These are phyloP conservation scores for Phaonia tiefii DNA, from an alignment of 2,888 invertebrate species.

Conservation along the genomic window DNA sequence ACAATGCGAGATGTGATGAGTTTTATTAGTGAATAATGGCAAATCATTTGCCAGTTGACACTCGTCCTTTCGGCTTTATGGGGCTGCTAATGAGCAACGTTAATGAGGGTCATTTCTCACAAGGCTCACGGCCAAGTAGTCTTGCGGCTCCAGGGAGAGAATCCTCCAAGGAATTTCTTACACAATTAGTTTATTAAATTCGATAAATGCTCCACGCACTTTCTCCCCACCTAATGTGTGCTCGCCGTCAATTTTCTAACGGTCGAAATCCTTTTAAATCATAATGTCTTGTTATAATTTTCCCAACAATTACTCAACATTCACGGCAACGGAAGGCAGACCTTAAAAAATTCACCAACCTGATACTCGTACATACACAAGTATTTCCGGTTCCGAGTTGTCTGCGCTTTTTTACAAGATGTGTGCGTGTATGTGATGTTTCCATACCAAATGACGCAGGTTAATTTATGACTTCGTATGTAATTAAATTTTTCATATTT, in stretches of 20 bases:
- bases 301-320: conserved; percentile 11
- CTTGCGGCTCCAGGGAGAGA: not conserved
- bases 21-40: conserved; percentile 80
- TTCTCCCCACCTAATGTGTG: too few species aligned
- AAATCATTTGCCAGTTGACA: conserved; percentile 79
- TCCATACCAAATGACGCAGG: conserved; percentile 56
- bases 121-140: conserved; percentile 5
- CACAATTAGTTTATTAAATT: conserved; percentile 66
- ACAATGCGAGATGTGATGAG: conserved; percentile 73
- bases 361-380: conserved; percentile 4
- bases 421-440: conserved; percentile 2
- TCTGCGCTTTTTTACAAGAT: too few species aligned
- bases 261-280: conserved; percentile 9
- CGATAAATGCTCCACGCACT: conserved; percentile 49
- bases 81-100: conserved; percentile 79
- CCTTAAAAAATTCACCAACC: not conserved
- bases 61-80: conserved; percentile 56
- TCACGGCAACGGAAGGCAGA: conserved; percentile 39
- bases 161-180: conserved; percentile 56
- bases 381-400: conserved; percentile 49
- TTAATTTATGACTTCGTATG: conserved; percentile 72
- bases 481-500: conserved; percentile 71
- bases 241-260: too few species aligned
- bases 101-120: conserved; percentile 78
- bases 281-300: not conserved